Evolutionary conservation across 2,888 invertebrate species (phyloP), one percentile per base, ranked within the genome.

Genomic region (Pristionchus maxplancki): DNA sequence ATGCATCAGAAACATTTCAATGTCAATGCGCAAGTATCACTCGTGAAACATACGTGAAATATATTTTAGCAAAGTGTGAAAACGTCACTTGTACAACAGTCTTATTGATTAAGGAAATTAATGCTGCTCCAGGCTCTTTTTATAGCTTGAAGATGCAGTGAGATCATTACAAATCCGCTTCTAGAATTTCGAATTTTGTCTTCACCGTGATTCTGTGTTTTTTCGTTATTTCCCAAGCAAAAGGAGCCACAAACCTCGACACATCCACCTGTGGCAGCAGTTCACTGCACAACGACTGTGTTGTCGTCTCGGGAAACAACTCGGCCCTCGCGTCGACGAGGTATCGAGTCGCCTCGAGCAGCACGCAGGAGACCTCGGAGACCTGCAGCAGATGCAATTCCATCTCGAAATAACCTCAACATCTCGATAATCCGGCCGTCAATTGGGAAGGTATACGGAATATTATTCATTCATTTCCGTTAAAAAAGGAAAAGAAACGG

Each of bases 231-330:
- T 8, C 64, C n/a, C n/a, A 44, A 44, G 8, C 44, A 44, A 44
- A 6, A 44, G 44, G 44, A 6, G 6, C 44, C 8, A 53, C 3
- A 20, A 34, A 15, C 20, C 86, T 44, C 1, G 86, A 87, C 4
- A 87, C 86, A 71, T 87, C 86, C 9, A 87, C 71, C 24, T 87
- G 86, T 31, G 86, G 86, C 20, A 87, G 86, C 15, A 87, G 34
- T 20, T 67, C 67, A 28, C 24, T 20, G 50, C 86, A 87, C 31
- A 87, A 62, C 9, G 67, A 71, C 48, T 48, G n/a, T 6, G 86
- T 87, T 31, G 86, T 28, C 17, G 71, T 58, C n/a, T 48, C 44
- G 17, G 86, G 86, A 34, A 87, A 71, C 34, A 37, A 28, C n/a
- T 84, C 64, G 1, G 31, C 28, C n/a, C 40, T 58, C 24, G 84